Conservation (phyloP, 2,113 vertebrate genomes). For the Mandrillus leucophaeus region DNA sequence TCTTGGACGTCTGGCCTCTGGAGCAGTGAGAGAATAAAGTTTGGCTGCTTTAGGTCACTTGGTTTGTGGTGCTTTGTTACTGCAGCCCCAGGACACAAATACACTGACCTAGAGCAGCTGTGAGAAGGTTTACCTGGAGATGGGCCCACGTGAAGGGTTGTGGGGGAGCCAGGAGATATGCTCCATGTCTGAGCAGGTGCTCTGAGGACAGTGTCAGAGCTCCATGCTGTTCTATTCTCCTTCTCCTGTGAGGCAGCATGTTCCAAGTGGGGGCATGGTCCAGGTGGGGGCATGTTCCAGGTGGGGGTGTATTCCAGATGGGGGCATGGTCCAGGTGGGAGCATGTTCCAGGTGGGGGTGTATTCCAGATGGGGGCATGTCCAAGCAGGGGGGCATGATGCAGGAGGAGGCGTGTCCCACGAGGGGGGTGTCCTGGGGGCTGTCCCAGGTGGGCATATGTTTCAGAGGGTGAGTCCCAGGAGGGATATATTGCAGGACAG, state of each 20-base stretch:
- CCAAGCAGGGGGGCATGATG: too few relatives aligned
- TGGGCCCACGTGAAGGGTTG: neutral
- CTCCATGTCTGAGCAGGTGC: neutral
- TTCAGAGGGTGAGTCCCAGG: too few relatives aligned
- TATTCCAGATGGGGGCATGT: too few relatives aligned
- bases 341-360: too few relatives aligned
- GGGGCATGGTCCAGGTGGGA: too few relatives aligned
- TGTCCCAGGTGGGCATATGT: too few relatives aligned
- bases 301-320: too few relatives aligned
- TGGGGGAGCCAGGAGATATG: fast-evolving
- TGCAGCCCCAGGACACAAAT: neutral
- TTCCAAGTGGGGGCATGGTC: neutral
- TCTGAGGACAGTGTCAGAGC: neutral
- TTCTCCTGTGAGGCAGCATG: neutral
- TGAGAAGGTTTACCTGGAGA: neutral
- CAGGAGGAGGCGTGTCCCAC: too few relatives aligned
- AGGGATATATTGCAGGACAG: too few relatives aligned
- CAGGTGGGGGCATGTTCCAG: too few relatives aligned
- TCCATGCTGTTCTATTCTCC: too few relatives aligned
- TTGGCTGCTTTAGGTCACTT: neutral
- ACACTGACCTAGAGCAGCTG: neutral
- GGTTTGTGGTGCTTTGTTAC: neutral
- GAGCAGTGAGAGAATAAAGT: fast-evolving
- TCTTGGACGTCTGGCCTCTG: neutral
- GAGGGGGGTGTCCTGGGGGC: too few relatives aligned